Base-by-base conservation (phyloP, 1,140 invertebrate genomes). In the Zophobas atratus region DNA sequence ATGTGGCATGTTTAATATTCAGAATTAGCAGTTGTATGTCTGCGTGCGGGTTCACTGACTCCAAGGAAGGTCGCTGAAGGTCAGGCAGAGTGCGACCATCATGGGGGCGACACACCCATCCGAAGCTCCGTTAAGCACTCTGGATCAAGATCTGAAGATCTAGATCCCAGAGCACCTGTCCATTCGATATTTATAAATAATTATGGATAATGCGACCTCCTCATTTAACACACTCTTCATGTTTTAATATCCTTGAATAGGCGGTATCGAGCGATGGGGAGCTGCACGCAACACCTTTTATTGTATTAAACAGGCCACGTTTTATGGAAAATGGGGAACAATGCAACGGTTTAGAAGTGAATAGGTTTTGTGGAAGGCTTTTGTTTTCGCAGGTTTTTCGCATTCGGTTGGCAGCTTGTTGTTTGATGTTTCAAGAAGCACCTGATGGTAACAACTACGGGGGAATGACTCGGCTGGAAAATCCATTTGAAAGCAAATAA, bases 1-100 rank as follows among this genome's bases (percentile, higher is more conserved):
- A 73, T 73, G 71, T 73, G 71, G 71, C 55, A 36, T 73, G 71
- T 73, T 73, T 73, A 73, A 73, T 73, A 73, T 73, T 73, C 71
- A 73, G 71, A 73, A 73, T 73, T 73, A 73, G 71, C 71, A 73
- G 71, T 73, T 73, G 71, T 73, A 41, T 55, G 71, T 73, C 71
- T 73, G 71, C 71, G 55, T 73, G 55, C 71, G 49, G 43, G 71
- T 73, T 73, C 71, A 56, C n/a, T 73, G 71, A 73, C 71, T 73
- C 55, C 51, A 56, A 55, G 71, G 71, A 73, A 73, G 71, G 71
- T 73, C 71, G 71, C 71, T 55, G 71, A 73, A 73, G 71, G 71
- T 73, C 71, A 73, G 71, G 71, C 56, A 36, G 48, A 56, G 55
- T 56, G 71, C 55, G 49, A 56, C 55, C 71, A 56, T 43, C 71